These are phyloP conservation scores for Hydriomena furcata DNA, from an alignment of 2,888 invertebrate genomes.

Conservation along the genomic window DNA sequence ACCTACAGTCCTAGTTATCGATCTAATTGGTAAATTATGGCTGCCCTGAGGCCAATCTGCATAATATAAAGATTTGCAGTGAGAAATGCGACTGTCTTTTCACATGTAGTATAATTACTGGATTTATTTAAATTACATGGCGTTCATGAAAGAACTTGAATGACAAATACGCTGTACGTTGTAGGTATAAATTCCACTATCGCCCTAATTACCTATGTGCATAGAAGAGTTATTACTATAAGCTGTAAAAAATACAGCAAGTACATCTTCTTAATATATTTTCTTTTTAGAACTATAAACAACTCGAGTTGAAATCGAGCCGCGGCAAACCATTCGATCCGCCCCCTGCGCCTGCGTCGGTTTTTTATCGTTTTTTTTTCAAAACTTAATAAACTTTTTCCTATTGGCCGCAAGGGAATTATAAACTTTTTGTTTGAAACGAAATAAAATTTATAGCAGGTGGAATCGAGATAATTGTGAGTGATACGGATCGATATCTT, in stretches of 20 bases:
- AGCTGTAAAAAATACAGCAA: slow-evolving; percentile 26
- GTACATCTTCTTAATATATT: slow-evolving; percentile 40
- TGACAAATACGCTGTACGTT: no score
- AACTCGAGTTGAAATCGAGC: slow-evolving; percentile 63
- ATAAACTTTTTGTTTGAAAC: slow-evolving; percentile 60
- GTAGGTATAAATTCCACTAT: no score
- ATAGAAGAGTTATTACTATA: slow-evolving; percentile 12
- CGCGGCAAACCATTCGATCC: slow-evolving; percentile 59
- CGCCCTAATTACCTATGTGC: no score
- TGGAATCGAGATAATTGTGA: slow-evolving; percentile 58
- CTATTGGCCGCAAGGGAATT: slow-evolving; percentile 77
- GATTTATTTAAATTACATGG: no score
- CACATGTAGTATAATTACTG: background rate
- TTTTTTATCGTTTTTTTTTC: slow-evolving; percentile 63
- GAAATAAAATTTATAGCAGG: slow-evolving; percentile 79
- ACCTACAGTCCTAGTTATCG: slow-evolving; percentile 67
- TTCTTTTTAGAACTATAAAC: slow-evolving; percentile 62
- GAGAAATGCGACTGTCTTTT: slow-evolving; percentile 2
- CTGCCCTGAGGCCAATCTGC: slow-evolving; percentile 39
- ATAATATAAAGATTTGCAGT: slow-evolving; percentile 24
- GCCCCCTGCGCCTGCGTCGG: slow-evolving; percentile 67
- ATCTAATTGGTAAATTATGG: slow-evolving; percentile 76
- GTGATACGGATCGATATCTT: slow-evolving; percentile 52
- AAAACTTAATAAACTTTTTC: slow-evolving; percentile 75
- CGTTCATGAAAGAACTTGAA: no score